Evolutionary conservation across 2,888 invertebrate genomes (phyloP).

Genomic region (Epinotia demarniana): DNA sequence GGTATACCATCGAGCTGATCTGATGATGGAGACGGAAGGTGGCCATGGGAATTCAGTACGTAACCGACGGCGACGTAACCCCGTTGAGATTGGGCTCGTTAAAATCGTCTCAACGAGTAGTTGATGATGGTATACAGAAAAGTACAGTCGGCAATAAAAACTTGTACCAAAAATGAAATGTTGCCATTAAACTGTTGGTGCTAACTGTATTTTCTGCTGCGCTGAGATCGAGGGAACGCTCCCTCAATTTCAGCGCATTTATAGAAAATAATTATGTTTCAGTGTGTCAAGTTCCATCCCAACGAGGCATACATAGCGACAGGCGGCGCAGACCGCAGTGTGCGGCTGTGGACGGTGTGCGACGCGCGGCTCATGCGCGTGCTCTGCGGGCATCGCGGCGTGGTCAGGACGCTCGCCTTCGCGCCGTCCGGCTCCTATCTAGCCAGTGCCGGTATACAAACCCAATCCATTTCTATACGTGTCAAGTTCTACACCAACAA

Average conservation of each 20-base stretch:
- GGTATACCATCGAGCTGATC: too few species aligned
- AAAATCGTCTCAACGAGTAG: too few species aligned
- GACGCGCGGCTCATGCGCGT: conserved; percentile 93
- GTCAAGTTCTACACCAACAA: neutral
- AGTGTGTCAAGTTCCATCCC: conserved; percentile 96
- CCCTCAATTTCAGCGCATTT: too few species aligned
- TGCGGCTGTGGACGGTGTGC: conserved; percentile 94
- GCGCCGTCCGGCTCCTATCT: conserved; percentile 93
- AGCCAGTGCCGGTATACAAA: conserved; percentile 89
- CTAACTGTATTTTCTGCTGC: too few species aligned
- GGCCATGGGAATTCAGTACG: too few species aligned
- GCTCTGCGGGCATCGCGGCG: conserved; percentile 90
- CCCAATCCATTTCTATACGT: neutral
- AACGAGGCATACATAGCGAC: conserved; percentile 95
- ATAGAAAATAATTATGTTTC: conserved; percentile 47
- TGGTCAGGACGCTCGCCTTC: conserved; percentile 91
- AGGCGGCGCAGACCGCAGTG: conserved; percentile 95
- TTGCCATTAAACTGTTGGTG: too few species aligned
- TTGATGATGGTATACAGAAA: too few species aligned
- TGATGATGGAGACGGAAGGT: too few species aligned
- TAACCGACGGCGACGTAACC: too few species aligned
- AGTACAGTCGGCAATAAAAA: too few species aligned
- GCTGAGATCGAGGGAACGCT: neutral
- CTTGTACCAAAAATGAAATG: too few species aligned
- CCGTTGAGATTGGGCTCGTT: too few species aligned